Percentiles rank a stretch among this genome's conserved stretches.
Evolutionary conservation across 2,113 vertebrate species (phyloP).

Genomic region (Naja naja): DNA sequence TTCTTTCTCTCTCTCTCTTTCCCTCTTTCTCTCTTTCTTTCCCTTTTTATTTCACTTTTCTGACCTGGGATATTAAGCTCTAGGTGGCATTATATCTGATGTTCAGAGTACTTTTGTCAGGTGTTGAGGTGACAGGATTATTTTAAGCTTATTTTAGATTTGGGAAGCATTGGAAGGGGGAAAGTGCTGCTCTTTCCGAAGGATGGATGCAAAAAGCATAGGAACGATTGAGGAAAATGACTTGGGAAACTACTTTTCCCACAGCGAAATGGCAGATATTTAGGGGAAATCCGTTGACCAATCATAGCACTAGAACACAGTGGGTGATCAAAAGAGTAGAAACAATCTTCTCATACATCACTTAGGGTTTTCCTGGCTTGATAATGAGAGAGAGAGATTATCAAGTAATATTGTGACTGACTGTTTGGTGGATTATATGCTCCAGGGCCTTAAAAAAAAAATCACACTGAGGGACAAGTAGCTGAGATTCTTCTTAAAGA

Average conservation of each 20-base stretch:
- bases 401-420: background rate
- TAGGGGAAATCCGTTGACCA: background rate
- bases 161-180: conserved; percentile 57
- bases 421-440: background rate
- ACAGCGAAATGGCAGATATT: conserved; percentile 48
- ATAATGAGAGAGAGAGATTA: background rate
- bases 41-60: conserved; percentile 7
- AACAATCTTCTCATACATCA: background rate
- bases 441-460: background rate
- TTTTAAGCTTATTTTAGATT: conserved; percentile 64
- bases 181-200: background rate
- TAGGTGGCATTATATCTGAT: conserved; percentile 79
- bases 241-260: conserved; percentile 36
- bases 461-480: background rate
- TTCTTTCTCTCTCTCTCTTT: background rate
- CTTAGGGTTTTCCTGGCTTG: background rate
- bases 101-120: conserved; percentile 71
- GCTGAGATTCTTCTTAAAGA: background rate
- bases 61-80: conserved; percentile 69
- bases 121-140: conserved; percentile 64
- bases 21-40: background rate
- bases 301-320: background rate
- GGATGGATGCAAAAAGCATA: background rate
- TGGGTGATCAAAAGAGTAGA: background rate
- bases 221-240: background rate